phyloP scores from a whole-genome alignment of 2,888 invertebrate species.

The Cylloceria caligata region DNA sequence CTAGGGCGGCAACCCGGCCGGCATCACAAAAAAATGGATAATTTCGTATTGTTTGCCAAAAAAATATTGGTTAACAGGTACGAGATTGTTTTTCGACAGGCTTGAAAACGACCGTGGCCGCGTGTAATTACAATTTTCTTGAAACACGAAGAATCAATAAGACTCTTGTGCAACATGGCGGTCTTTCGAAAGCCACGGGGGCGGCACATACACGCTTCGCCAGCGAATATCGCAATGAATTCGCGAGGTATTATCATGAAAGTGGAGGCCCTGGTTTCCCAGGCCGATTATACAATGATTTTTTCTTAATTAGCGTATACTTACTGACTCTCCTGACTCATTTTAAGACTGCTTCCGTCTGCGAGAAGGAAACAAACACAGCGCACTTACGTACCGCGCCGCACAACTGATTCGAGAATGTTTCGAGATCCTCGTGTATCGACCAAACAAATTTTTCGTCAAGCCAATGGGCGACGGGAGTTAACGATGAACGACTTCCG shows the following conservation, averaged over 20 bases:
- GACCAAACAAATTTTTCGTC: constrained; percentile 62
- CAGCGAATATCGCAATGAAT: background rate
- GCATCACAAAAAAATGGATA: constrained; percentile 11
- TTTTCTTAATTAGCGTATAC: constrained; percentile 67
- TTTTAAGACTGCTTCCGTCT: constrained; percentile 74
- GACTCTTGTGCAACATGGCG: constrained; percentile 83
- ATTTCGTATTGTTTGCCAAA: background rate
- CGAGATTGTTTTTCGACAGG: background rate
- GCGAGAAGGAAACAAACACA: constrained; percentile 79
- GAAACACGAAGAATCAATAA: constrained; percentile 85
- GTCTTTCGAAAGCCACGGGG: constrained; percentile 77
- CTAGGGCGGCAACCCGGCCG: constrained; percentile 48
- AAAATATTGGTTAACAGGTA: background rate
- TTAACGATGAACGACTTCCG: constrained; percentile 50
- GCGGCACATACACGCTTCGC: constrained; percentile 56
- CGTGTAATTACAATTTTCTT: constrained; percentile 71
- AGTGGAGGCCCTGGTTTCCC: background rate
- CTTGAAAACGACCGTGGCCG: background rate
- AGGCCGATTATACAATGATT: background rate
- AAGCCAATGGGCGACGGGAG: constrained; percentile 51
- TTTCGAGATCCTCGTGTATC: constrained; percentile 75
- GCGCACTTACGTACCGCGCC: constrained; percentile 75
- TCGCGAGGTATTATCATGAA: background rate
- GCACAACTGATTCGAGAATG: constrained; percentile 76
- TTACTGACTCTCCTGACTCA: constrained; percentile 83